phyloP scores from a whole-genome alignment of 2,113 vertebrate species.

The Protobothrops mucrosquamatus region DNA sequence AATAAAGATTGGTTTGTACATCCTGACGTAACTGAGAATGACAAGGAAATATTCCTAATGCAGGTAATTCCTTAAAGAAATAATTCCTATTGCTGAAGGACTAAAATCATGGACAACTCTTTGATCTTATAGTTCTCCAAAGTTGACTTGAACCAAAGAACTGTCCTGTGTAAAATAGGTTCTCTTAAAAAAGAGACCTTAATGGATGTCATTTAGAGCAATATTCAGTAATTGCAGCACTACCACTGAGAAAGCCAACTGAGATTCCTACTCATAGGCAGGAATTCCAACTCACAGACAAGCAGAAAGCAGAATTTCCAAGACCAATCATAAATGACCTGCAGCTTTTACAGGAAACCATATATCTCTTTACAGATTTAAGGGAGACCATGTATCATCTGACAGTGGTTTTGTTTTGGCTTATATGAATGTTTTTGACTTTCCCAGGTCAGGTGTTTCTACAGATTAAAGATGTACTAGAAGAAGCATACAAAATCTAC shows the following conservation, averaged over 20 bases:
- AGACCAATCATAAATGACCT: neutral
- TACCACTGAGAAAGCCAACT: neutral
- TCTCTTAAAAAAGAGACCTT: neutral
- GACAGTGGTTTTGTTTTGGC: slow-evolving; percentile 50
- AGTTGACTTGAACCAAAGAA: neutral
- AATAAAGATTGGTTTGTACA: neutral
- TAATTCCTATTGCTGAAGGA: neutral
- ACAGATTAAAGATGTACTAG: slow-evolving; percentile 85
- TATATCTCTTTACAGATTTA: neutral
- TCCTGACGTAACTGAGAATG: neutral
- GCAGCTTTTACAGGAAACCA: neutral
- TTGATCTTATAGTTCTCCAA: neutral
- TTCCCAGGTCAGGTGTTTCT: slow-evolving; percentile 88
- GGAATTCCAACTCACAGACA: neutral
- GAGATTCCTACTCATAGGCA: neutral
- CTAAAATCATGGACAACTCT: neutral
- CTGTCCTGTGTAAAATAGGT: neutral
- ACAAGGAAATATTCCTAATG: neutral
- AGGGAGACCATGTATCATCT: slow-evolving; percentile 31
- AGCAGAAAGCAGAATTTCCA: neutral
- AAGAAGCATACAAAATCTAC: slow-evolving; percentile 94
- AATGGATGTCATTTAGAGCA: neutral
- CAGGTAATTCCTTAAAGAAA: neutral
- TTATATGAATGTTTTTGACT: slow-evolving; percentile 36
- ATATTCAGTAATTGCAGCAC: neutral